Percentiles rank a stretch among this genome's conserved stretches.
Evolutionary conservation across 2,113 vertebrate species (phyloP).

Genomic region (Sporophila hypoxantha): DNA sequence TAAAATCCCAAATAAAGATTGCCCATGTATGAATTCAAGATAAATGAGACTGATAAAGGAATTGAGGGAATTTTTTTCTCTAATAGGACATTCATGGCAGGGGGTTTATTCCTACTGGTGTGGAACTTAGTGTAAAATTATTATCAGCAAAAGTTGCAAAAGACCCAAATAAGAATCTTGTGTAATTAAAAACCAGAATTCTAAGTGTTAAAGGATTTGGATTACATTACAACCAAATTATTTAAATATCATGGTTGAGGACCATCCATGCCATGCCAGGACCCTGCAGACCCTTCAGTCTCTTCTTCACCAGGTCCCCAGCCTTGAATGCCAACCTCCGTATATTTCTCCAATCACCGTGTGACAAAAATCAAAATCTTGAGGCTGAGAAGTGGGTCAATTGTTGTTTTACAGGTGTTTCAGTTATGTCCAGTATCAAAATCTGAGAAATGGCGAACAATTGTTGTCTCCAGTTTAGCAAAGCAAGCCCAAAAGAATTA

Average conservation of each 20-base stretch:
- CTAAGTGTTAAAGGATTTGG: not conserved
- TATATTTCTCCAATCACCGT: not conserved
- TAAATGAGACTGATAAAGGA: not conserved
- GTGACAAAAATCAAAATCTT: not conserved
- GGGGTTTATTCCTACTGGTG: not conserved
- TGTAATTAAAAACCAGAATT: not conserved
- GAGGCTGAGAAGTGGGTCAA: too few relatives aligned
- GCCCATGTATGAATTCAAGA: not conserved
- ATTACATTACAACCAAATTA: not conserved
- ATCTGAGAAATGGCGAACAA: too few relatives aligned
- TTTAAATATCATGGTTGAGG: not conserved
- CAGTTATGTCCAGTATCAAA: too few relatives aligned
- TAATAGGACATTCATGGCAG: not conserved
- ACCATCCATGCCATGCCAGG: not conserved
- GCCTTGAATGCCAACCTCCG: not conserved
- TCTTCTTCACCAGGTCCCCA: not conserved
- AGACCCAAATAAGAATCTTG: not conserved
- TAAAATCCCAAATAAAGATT: not conserved
- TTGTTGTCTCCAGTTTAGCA: not conserved
- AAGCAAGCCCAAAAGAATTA: not conserved
- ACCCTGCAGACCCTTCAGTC: not conserved
- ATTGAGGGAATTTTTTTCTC: not conserved
- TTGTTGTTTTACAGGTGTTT: too few relatives aligned
- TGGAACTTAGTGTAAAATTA: not conserved
- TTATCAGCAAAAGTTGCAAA: not conserved